Conservation (phyloP, 1,140 invertebrate genomes). For the Aphidius ervi region DNA sequence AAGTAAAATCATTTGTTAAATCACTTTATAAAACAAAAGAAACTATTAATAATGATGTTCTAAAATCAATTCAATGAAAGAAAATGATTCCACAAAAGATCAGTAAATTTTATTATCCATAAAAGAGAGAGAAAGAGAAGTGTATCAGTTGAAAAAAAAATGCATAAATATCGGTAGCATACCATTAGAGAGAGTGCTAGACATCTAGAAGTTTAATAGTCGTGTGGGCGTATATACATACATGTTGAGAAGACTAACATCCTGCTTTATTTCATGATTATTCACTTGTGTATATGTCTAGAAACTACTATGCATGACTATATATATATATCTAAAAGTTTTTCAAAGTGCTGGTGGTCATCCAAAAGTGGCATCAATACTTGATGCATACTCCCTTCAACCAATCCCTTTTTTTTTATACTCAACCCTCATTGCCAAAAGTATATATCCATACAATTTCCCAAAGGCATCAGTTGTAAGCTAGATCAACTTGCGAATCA, state of each 20-base stretch:
- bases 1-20: neutral
- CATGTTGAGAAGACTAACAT: no score
- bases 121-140: constrained; percentile 19
- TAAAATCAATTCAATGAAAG: constrained; percentile 40
- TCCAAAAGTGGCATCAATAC: constrained; percentile 42
- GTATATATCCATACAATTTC: neutral
- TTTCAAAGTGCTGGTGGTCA: constrained; percentile 21
- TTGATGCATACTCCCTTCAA: constrained; percentile 33
- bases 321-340: constrained; percentile 4
- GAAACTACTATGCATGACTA: constrained; percentile 2
- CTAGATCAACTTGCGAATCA: constrained; percentile 41
- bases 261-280: no score
- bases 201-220: constrained; percentile 32
- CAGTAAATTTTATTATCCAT: constrained; percentile 34
- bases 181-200: constrained; percentile 47
- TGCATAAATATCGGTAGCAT: constrained; percentile 38
- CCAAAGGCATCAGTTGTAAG: neutral
- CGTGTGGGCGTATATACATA: constrained; percentile 18
- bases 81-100: constrained; percentile 31
- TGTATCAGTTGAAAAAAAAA: neutral
- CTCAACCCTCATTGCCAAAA: neutral
- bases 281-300: neutral
- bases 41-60: constrained; percentile 10
- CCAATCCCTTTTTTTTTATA: constrained; percentile 1
- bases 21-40: neutral